These are phyloP conservation scores for Pristis pectinata DNA, from an alignment of 2,797 vertebrate species.

Conservation along the genomic window DNA sequence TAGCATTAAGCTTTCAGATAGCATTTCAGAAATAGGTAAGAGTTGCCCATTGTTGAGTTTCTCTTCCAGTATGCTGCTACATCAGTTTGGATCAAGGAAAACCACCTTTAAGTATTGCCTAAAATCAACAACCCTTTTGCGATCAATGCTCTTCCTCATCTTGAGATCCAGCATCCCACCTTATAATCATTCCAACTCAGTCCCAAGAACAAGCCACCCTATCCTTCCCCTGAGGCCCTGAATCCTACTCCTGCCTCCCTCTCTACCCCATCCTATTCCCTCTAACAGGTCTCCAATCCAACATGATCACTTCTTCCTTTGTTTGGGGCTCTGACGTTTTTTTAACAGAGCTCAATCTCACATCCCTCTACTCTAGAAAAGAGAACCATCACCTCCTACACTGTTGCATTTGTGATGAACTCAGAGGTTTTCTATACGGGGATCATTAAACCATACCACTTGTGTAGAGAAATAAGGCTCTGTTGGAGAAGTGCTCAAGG, in stretches of 20 bases:
- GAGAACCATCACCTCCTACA: too few species aligned
- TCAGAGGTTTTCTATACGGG: background rate
- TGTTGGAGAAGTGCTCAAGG: background rate
- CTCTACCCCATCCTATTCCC: background rate
- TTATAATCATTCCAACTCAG: background rate
- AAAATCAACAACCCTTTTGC: background rate
- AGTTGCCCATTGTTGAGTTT: background rate
- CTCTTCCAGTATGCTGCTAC: background rate
- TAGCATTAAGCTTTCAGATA: too few species aligned
- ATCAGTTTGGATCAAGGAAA: background rate
- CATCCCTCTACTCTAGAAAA: too few species aligned
- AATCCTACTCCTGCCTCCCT: too few species aligned
- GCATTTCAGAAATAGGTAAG: background rate
- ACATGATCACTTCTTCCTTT: background rate
- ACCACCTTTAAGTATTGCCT: background rate
- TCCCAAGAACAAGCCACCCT: background rate
- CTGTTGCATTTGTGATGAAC: background rate
- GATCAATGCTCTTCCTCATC: background rate
- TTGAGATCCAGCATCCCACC: too few species aligned
- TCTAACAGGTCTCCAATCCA: background rate
- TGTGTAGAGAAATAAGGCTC: background rate
- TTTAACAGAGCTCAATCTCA: too few species aligned
- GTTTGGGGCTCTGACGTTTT: background rate
- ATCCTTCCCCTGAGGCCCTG: background rate
- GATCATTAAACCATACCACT: background rate